These are phyloP conservation scores for Panzeria rudis DNA, from an alignment of 2,888 invertebrate species.

Conservation along the genomic window DNA sequence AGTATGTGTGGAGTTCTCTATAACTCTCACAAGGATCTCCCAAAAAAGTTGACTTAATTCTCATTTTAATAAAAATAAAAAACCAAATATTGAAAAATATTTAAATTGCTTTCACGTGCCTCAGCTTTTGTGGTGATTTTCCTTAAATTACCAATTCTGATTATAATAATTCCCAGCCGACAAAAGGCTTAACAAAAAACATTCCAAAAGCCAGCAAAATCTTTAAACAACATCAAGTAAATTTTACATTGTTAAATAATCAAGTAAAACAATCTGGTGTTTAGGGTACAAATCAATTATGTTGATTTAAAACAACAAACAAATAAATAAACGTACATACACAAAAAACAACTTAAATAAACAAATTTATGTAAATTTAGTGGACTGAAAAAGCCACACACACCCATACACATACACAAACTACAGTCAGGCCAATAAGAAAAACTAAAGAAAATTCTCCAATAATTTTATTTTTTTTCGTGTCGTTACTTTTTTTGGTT, in stretches of 20 bases:
- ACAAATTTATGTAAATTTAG: constrained; percentile 69
- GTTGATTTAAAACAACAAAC: constrained; percentile 57
- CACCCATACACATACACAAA: background rate
- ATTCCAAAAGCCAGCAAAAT: constrained; percentile 26
- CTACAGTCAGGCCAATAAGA: background rate
- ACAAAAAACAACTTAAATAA: constrained; percentile 46
- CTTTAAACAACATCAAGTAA: constrained; percentile 55
- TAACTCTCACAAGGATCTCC: too few relatives aligned
- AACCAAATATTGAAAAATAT: background rate
- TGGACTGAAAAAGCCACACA: constrained; percentile 26
- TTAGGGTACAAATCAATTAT: constrained; percentile 71
- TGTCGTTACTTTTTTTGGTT: background rate
- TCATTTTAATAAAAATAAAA: background rate
- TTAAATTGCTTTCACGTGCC: constrained; percentile 51
- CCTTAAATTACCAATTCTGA: constrained; percentile 37
- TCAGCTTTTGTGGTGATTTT: constrained; percentile 18
- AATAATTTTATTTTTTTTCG: constrained; percentile 23
- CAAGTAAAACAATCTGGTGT: constrained; percentile 63
- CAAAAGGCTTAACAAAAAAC: background rate
- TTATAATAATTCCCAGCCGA: constrained; percentile 42
- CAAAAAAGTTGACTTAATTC: too few relatives aligned
- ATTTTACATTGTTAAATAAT: constrained; percentile 32
- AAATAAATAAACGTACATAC: constrained; percentile 40
- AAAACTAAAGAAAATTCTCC: constrained; percentile 38
- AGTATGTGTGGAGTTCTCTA: too few relatives aligned